Evolutionary conservation across 2,797 vertebrate genomes (phyloP).

Genomic region (Harpagifer antarcticus): DNA sequence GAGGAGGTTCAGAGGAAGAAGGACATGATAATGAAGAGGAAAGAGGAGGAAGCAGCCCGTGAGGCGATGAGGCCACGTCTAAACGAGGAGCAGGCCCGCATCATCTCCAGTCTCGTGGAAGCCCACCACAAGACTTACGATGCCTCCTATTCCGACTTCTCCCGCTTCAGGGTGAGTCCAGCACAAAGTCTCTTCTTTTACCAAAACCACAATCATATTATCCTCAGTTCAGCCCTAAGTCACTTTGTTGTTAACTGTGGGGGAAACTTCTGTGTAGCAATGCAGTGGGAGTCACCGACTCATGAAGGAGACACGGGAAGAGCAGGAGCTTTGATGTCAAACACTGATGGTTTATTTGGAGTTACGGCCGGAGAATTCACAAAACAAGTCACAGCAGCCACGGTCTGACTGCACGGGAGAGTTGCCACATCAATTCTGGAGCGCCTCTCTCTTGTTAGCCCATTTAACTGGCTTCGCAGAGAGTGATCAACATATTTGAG

Average conservation of each 20-base stretch:
- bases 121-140: slow-evolving; percentile 97
- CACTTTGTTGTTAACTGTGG: slow-evolving; percentile 4
- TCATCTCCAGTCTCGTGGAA: slow-evolving; percentile 92
- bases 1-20: slow-evolving; percentile 98
- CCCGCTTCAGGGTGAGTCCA: slow-evolving; percentile 89
- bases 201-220: slow-evolving; percentile 21
- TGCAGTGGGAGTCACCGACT: no score
- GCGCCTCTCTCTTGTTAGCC: no score
- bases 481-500: no score
- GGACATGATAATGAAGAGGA: slow-evolving; percentile 94
- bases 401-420: no score
- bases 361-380: no score
- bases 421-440: no score
- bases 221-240: slow-evolving; percentile 1
- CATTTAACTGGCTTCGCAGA: no score
- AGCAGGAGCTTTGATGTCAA: no score
- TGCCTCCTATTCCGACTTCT: slow-evolving; percentile 93
- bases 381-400: no score
- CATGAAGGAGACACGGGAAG: no score
- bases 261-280: no score
- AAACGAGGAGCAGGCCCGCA: slow-evolving; percentile 90
- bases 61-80: slow-evolving; percentile 92
- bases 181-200: slow-evolving; percentile 4
- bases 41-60: slow-evolving; percentile 92
- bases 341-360: no score